phyloP scores from a whole-genome alignment of 2,113 vertebrate genomes.

The Chlorocebus sabaeus region DNA sequence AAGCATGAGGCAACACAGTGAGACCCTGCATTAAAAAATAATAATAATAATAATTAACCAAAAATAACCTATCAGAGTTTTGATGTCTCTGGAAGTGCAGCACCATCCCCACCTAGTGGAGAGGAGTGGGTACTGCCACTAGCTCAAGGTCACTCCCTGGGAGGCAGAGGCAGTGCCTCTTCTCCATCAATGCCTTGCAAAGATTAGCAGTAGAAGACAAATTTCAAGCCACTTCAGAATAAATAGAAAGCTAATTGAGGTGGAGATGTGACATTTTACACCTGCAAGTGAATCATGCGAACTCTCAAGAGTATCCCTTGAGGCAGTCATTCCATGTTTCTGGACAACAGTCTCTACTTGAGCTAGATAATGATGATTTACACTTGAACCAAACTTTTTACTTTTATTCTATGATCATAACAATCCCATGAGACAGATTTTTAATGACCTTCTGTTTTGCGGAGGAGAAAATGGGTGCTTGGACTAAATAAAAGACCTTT shows the following conservation, averaged over 20 bases:
- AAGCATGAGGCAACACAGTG: too few relatives aligned
- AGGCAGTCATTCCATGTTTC: background rate
- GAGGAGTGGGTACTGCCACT: background rate
- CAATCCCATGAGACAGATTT: background rate
- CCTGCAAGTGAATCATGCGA: background rate
- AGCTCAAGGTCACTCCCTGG: background rate
- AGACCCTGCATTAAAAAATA: too few relatives aligned
- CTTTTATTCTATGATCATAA: background rate
- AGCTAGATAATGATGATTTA: background rate
- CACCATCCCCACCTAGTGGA: constrained; percentile 26
- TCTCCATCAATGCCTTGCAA: background rate
- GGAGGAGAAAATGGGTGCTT: background rate
- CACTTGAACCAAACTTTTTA: background rate
- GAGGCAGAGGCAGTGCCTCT: background rate
- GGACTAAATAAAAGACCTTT: background rate
- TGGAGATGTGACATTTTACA: background rate
- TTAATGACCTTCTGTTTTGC: background rate
- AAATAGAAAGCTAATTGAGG: background rate
- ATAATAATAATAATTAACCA: too few relatives aligned
- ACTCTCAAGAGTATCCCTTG: background rate
- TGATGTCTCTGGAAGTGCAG: background rate
- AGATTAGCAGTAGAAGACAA: background rate
- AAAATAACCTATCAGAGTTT: too few relatives aligned
- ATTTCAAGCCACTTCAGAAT: background rate
- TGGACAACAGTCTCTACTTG: background rate